phyloP scores from a whole-genome alignment of 2,888 invertebrate genomes.

The Alloplasta piceator region DNA sequence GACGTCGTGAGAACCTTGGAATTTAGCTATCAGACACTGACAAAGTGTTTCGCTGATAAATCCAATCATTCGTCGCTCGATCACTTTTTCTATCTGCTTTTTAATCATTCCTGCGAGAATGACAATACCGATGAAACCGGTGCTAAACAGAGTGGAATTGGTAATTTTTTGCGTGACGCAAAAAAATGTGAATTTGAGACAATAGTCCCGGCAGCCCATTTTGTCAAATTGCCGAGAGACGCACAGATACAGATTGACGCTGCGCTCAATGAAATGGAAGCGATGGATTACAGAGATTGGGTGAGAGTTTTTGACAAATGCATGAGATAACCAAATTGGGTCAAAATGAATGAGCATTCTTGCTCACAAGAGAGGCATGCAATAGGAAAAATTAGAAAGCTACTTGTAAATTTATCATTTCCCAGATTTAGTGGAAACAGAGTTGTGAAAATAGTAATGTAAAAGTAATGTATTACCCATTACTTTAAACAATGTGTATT shows the following conservation, averaged over 20 bases:
- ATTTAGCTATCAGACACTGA: slow-evolving; percentile 86
- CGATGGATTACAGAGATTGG: slow-evolving; percentile 96
- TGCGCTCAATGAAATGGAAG: slow-evolving; percentile 94
- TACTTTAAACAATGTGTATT: no score
- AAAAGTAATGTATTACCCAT: no score
- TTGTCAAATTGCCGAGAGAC: slow-evolving; percentile 89
- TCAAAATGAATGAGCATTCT: not conserved
- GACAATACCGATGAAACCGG: slow-evolving; percentile 7
- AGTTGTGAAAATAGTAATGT: no score
- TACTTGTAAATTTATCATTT: no score
- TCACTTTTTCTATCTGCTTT: slow-evolving; percentile 87
- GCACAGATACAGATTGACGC: slow-evolving; percentile 93
- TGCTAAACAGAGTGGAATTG: slow-evolving; percentile 14
- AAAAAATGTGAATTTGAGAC: slow-evolving; percentile 85
- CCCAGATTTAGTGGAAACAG: no score
- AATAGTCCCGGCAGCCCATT: slow-evolving; percentile 87
- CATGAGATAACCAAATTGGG: slow-evolving; percentile 3
- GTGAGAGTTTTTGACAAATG: slow-evolving; percentile 25
- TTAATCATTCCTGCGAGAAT: slow-evolving; percentile 83
- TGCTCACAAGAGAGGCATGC: no score
- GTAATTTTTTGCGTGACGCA: slow-evolving; percentile 56
- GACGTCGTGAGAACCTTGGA: slow-evolving; percentile 85
- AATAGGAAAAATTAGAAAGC: no score
- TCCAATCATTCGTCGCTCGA: slow-evolving; percentile 87
- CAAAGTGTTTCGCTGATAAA: slow-evolving; percentile 84